phyloP scores from a whole-genome alignment of 2,113 vertebrate genomes.

The Herpetotheres cachinnans region DNA sequence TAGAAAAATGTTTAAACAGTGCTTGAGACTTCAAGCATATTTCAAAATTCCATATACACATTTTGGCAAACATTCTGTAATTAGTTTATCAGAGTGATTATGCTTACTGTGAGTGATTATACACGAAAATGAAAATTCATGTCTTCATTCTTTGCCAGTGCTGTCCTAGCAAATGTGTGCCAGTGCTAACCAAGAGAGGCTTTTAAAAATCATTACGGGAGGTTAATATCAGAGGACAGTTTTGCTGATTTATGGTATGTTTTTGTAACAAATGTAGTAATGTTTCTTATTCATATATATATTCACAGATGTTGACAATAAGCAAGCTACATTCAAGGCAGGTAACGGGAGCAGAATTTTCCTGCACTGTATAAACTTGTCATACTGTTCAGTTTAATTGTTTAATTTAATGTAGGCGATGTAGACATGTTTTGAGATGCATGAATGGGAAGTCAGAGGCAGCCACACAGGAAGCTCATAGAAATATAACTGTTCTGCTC shows the following conservation, averaged over 20 bases:
- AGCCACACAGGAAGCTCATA: accelerated
- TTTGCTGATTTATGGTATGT: background rate
- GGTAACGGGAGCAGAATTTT: background rate
- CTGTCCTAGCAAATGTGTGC: background rate
- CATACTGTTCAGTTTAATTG: background rate
- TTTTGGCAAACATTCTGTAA: background rate
- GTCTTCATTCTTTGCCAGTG: background rate
- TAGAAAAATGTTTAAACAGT: background rate
- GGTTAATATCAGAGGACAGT: background rate
- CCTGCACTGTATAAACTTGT: background rate
- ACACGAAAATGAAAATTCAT: background rate
- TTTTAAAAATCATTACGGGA: background rate
- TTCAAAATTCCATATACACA: background rate
- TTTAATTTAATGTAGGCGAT: too few species aligned
- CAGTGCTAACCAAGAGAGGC: background rate
- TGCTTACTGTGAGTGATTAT: background rate
- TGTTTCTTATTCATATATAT: background rate
- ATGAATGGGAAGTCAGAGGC: background rate
- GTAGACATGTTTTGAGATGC: background rate
- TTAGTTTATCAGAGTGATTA: background rate
- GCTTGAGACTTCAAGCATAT: background rate
- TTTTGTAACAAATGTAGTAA: background rate
- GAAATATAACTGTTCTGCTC: background rate
- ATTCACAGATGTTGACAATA: background rate
- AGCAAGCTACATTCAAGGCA: background rate